Evolutionary conservation across 2,797 vertebrate species (phyloP), one percentile per base, ranked within the genome.

Genomic region (Clarias laeviceps): DNA sequence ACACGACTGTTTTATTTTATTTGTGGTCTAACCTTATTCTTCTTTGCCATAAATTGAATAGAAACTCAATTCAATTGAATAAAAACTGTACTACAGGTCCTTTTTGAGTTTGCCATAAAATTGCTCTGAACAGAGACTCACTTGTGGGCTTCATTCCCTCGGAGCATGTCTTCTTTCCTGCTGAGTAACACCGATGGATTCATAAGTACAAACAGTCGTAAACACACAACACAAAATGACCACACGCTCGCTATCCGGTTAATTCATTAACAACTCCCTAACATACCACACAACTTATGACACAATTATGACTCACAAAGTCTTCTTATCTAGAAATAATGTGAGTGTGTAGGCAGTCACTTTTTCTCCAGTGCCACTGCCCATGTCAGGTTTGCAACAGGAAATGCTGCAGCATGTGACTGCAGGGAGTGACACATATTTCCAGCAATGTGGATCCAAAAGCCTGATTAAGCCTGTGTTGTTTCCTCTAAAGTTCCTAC

Each of bases 391-490:
- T 72, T 68, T 83, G 72, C n/a, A 45, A 84, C 72, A 74, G 84
- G 83, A 88, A 89, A 85, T 66, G 83, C 29, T 72, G 56, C 66
- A 81, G 80, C 84, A 85, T 86, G 80, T 86, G 88, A 89, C 76
- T 64, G 50, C 82, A 87, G 66, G 76, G 64, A 70, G 77, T 85
- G 83, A 83, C 76, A 83, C 74, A 84, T 74, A 29, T 85, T 88
- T 85, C 83, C 65, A 84, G 77, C 66, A 82, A 70, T 66, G 77
- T 78, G 80, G 1, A 78, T 24, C 80, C 14, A 68, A 82, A 61
- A 69, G 8, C 32, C 4, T 50, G 54, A 66, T 77, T 8, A 50
- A 82, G 74, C 17, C 45, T 17, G 76, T 70, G 50, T 45, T n/a
- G 34, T 83, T 83, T 59, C 72, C 82, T 83, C 40, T 61, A 59